phyloP scores from a whole-genome alignment of 2,888 invertebrate species.

The Lucinisca nassula region DNA sequence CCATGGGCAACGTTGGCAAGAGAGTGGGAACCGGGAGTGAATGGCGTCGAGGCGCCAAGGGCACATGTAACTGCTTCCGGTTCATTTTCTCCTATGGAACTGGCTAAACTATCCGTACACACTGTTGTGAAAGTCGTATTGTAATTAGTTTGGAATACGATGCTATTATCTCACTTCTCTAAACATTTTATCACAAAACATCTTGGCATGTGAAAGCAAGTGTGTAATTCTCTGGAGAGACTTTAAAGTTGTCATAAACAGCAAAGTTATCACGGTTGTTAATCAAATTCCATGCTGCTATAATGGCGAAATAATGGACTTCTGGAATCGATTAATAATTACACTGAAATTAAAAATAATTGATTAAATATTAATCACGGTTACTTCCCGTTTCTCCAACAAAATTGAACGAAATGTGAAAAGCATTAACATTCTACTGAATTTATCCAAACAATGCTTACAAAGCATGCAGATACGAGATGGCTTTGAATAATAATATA shows the following conservation, averaged over 20 bases:
- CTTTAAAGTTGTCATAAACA: too few species aligned
- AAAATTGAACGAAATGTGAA: not conserved
- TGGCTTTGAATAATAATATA: too few species aligned
- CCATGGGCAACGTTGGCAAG: constrained; percentile 21
- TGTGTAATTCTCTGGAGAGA: too few species aligned
- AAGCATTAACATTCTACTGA: not conserved
- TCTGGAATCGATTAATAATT: not conserved
- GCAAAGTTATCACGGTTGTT: not conserved
- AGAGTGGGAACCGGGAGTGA: constrained; percentile 57
- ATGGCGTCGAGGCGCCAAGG: constrained; percentile 43
- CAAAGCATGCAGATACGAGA: too few species aligned
- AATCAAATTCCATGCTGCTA: not conserved
- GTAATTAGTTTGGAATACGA: too few species aligned
- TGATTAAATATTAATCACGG: not conserved
- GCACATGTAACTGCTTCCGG: constrained; percentile 17
- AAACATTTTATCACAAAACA: too few species aligned
- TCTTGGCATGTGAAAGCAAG: too few species aligned
- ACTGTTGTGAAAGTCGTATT: too few species aligned
- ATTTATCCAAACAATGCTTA: not conserved
- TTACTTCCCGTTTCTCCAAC: not conserved
- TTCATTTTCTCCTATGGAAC: constrained; percentile 5
- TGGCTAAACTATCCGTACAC: too few species aligned
- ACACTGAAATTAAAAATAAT: not conserved
- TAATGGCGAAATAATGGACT: not conserved
- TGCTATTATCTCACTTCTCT: too few species aligned